Base-by-base conservation (phyloP, 2,113 vertebrate species). In the Saguinus imperator region DNA sequence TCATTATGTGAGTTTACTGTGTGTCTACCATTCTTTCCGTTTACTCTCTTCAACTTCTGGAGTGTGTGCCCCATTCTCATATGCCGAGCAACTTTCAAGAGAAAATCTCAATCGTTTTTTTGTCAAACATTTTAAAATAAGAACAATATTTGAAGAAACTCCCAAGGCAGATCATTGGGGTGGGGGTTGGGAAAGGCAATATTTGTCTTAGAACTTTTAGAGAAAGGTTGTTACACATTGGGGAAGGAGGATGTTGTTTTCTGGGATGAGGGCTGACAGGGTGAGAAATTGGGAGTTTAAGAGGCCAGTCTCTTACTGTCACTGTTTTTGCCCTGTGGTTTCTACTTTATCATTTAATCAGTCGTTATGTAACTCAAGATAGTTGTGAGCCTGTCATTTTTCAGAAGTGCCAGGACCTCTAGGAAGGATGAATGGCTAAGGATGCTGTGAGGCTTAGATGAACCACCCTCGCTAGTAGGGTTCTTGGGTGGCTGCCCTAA, bases 121-220 rank as follows among this genome's bases (percentile, higher is more conserved):
- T 91, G 43, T 92, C 66, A 93, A 37, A 61, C 17, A 75, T 48
- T 50, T 61, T 52, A 75, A 73, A 73, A 61, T 23, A 75, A 48
- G 25, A 79, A 79, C 8, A 75, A n/a, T 70, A 82, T 89, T 43
- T 95, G 68, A 86, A 89, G 72, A 96, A 85, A 76, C 40, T 77
- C 91, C 18, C 3, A 57, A 83, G 35, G 29, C 29, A 89, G 52
- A 50, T 81, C 73, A 7, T 25, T 87, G 40, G 40, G 25, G 2
- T 52, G 4, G 8, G 8, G 8, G 8, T 55, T 17, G 17, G 37
- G 64, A 76, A 87, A 61, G 35, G 13, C 8, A 90, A 5, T 90
- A 21, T 32, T 94, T 85, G 27, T 70, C 52, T 89, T 91, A 14
- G 9, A 14, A 77, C 91, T 95, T 89, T 55, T 8, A 73, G 43